Evolutionary conservation across 23 tunicate species (phyloP), one percentile per base, ranked within the genome.

Genomic region (Trididemnum nubilum): DNA sequence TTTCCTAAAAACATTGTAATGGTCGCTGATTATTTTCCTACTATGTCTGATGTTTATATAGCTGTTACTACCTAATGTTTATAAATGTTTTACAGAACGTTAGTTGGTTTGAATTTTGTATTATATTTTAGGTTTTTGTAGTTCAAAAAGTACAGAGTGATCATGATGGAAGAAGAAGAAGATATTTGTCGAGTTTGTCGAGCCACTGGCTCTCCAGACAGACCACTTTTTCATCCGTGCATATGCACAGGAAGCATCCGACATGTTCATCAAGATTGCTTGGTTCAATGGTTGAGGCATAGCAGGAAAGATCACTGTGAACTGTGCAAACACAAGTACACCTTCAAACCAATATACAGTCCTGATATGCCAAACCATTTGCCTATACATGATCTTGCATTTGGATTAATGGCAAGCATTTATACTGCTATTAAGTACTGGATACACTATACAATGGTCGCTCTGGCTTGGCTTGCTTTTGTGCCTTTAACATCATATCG

Each of bases 211-310:
- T 67, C 90, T 5, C 51, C 78, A 12, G 86, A 82, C 75, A 65
- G 52, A 36, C 87, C 97, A 18, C 87, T 91, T 35, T 91, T 81
- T 44, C 97, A 91, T 59, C 97, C 97, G 31, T 91, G 97, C 66
- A 87, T 86, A 23, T 91, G 97, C 72, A 86, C 97, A n/a, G 97
- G 97, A 32, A 86, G 91, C 70, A 91, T 91, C 0, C 40, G 90
- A 30, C 85, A 86, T 71, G 90, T 91, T 0, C 97, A 91, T 76
- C 97, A 91, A 65, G 88, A 89, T 57, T 83, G 86, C 30, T 64
- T 87, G 28, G 73, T 82, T 2, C 92, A 88, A 52, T 88, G 92
- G 92, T 64, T 88, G 21, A 40, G 78, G 0, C 87, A 82, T 83
- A 88, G 92, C 61, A 76, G 50, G 36, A 88, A 88, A 76, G 95